Conservation (phyloP, 2,797 vertebrate species). For the Mormyrus hasselquistii region DNA sequence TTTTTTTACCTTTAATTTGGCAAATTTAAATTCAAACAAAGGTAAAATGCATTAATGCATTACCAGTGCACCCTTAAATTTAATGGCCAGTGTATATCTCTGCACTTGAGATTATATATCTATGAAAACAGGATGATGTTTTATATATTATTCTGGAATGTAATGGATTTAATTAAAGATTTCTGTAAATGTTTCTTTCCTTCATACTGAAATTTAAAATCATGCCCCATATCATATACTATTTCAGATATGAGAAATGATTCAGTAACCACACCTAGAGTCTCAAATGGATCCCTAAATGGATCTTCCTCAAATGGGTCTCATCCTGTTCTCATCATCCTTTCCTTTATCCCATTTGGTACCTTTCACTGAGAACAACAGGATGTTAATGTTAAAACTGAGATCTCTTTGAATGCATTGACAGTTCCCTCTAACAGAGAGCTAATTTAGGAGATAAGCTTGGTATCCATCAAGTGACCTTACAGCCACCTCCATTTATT, state of each 20-base stretch:
- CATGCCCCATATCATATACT: not conserved
- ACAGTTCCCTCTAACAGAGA: not conserved
- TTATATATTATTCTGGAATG: not conserved
- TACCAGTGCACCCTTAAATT: not conserved
- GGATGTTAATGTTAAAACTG: not conserved
- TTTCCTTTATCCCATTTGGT: not conserved
- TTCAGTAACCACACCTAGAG: not conserved
- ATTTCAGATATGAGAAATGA: not conserved
- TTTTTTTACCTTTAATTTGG: not conserved
- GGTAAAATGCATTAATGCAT: not conserved
- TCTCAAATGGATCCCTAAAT: not conserved
- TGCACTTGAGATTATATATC: not conserved
- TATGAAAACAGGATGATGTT: not conserved
- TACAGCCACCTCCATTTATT: not conserved
- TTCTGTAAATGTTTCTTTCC: not conserved
- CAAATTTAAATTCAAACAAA: not conserved
- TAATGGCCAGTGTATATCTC: not conserved
- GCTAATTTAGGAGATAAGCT: not conserved
- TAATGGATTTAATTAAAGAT: not conserved
- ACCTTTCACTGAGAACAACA: not conserved
- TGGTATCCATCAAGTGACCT: not conserved
- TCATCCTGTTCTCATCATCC: not conserved
- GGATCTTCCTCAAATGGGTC: not conserved
- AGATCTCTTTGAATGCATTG: constrained; percentile 6
- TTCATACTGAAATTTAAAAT: not conserved